Evolutionary conservation across 2,797 vertebrate species (phyloP).

Genomic region (Centropyge bicolor): DNA sequence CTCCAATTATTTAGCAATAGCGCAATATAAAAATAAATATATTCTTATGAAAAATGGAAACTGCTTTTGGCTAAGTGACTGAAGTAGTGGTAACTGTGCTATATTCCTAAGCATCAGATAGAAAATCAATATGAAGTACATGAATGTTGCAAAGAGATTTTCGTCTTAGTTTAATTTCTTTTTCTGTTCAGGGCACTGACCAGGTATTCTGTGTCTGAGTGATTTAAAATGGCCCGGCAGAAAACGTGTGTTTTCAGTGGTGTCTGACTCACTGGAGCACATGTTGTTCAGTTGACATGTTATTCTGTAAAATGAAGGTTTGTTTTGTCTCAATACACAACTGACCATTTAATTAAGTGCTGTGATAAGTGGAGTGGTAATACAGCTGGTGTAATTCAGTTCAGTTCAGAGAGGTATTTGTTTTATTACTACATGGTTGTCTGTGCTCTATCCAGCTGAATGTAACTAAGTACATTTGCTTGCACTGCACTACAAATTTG

Average conservation of each 20-base stretch:
- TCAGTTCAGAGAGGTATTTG: slow-evolving; percentile 1
- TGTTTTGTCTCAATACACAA: not conserved
- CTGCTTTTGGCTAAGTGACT: slow-evolving; percentile 15
- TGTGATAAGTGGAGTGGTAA: not conserved
- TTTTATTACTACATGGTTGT: not conserved
- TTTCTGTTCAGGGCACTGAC: slow-evolving; percentile 23
- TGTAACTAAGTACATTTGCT: no score
- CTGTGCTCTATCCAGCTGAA: no score
- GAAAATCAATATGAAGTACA: slow-evolving; percentile 41
- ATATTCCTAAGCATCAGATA: not conserved
- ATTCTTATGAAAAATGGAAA: not conserved
- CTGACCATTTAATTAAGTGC: not conserved
- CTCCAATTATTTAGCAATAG: slow-evolving; percentile 7
- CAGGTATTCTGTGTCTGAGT: slow-evolving; percentile 11
- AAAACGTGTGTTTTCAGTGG: slow-evolving; percentile 8
- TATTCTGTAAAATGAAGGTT: not conserved
- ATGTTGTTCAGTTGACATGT: slow-evolving; percentile 3
- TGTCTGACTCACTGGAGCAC: not conserved
- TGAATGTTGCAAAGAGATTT: slow-evolving; percentile 25
- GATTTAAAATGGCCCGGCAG: slow-evolving; percentile 16
- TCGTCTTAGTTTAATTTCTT: not conserved
- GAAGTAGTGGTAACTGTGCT: slow-evolving; percentile 7
- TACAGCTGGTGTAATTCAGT: not conserved
- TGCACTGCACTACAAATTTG: no score
- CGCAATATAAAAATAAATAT: slow-evolving; percentile 8